Evolutionary conservation across 2,797 vertebrate species (phyloP).

Genomic region (Mormyrops boulengeri): DNA sequence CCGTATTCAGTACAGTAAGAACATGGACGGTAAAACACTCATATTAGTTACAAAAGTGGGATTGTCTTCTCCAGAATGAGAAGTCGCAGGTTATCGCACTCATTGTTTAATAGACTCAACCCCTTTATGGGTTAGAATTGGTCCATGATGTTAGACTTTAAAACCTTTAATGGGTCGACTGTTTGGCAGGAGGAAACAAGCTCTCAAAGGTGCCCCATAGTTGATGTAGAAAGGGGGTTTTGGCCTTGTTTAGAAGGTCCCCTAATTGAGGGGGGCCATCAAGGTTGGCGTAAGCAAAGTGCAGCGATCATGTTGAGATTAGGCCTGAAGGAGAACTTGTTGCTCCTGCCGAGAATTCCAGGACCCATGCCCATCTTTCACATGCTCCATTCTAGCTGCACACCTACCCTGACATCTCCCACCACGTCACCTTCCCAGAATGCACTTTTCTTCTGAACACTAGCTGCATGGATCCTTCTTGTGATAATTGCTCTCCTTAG

Average conservation of each 20-base stretch:
- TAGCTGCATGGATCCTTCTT: not conserved
- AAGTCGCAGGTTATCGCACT: conserved; percentile 37
- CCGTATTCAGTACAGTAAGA: conserved; percentile 44
- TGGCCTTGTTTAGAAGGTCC: conserved; percentile 14
- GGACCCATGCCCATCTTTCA: conserved; percentile 16
- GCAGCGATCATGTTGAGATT: conserved; percentile 24
- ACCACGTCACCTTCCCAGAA: conserved; percentile 8
- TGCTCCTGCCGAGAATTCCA: conserved; percentile 22
- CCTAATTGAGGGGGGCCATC: not conserved
- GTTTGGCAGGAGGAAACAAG: not conserved
- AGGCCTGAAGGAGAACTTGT: conserved; percentile 27
- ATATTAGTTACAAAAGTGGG: conserved; percentile 47
- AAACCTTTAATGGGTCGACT: not conserved
- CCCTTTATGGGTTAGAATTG: conserved; percentile 32
- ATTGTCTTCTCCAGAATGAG: conserved; percentile 48
- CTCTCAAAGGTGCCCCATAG: not conserved
- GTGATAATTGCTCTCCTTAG: not conserved
- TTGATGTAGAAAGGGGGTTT: not conserved
- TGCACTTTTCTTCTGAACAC: conserved; percentile 8
- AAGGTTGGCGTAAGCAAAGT: not conserved
- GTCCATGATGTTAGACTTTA: not conserved
- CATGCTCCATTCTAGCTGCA: conserved; percentile 31
- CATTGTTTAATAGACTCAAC: conserved; percentile 31
- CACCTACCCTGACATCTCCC: not conserved
- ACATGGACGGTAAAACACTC: conserved; percentile 42